Evolutionary conservation across 2,888 invertebrate genomes (phyloP).

Genomic region (Ophion obscuratus): DNA sequence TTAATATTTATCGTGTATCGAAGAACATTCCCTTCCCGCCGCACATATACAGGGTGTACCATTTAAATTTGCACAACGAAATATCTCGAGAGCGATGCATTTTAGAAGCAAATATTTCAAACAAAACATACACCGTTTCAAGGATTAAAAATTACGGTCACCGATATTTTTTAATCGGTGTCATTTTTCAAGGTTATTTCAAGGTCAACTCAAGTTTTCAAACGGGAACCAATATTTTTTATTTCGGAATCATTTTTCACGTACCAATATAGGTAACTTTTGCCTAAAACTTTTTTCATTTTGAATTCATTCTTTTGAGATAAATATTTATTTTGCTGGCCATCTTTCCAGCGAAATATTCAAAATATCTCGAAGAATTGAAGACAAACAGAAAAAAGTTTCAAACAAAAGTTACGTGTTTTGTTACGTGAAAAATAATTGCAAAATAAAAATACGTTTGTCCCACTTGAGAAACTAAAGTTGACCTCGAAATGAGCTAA

Average conservation of each 20-base stretch:
- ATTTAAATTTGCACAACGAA: not conserved
- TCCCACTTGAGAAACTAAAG: too few species aligned
- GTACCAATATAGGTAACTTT: not conserved
- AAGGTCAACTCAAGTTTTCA: not conserved
- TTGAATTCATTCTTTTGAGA: not conserved
- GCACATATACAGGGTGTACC: not conserved
- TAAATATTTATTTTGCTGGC: not conserved
- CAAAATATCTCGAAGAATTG: not conserved
- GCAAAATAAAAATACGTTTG: too few species aligned
- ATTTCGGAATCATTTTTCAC: not conserved
- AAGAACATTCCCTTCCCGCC: constrained; percentile 49
- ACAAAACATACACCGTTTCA: not conserved
- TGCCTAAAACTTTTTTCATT: not conserved
- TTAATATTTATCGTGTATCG: constrained; percentile 31
- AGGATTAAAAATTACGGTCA: not conserved
- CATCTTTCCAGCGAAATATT: not conserved
- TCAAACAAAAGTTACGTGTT: too few species aligned
- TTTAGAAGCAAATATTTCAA: not conserved
- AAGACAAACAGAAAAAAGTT: not conserved
- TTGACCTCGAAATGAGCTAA: not conserved
- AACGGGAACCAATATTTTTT: not conserved
- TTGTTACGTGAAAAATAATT: too few species aligned
- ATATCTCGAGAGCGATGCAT: not conserved
- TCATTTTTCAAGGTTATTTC: not conserved
- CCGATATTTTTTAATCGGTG: not conserved